Evolutionary conservation across 2,888 invertebrate species (phyloP), one percentile per base, ranked within the genome.

Genomic region (Diarsia brunnea): DNA sequence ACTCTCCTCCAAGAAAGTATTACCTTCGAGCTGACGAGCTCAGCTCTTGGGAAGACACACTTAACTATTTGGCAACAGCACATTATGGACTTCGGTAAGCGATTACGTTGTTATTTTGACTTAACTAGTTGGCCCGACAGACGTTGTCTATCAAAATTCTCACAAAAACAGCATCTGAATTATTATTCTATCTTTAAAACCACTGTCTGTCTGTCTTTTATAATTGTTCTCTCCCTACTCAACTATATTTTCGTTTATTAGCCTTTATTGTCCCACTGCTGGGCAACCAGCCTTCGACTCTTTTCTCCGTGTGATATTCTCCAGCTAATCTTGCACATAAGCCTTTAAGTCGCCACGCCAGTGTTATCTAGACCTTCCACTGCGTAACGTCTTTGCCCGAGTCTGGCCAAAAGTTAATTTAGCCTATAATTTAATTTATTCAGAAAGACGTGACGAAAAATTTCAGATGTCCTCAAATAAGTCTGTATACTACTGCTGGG

Each of bases 1-100:
- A 90, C 70, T 92, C 94, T 0, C 96, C 96, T 0, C 96, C 96
- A 0, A 93, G 95, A 72, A 96, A 96, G 77, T 95, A 95, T 78
- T 94, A 94, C 75, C 88, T 96, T 21, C 79, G 79, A 11, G 79
- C 82, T 4, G 90, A 92, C 1, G 93, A 95, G 7, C 86, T 96
- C 2, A 86, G 89, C 53, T 89, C 72, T 70, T 96, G 95, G 96
- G 89, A 91, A 8, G 69, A 84, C 1, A 94, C 93, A 0, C 84
- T 95, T n/a, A 87, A 72, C 64, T 83, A 77, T 60, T 82, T 96
- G 81, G 95, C 94, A 49, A 90, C 85, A n/a, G 87, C 90, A 21
- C 95, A 94, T 49, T 95, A 92, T 87, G 95, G 95, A 72, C 82
- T 90, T 0, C 69, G 87, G 95, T 95, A 85, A 93, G 90, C 89